These are phyloP conservation scores for Sciaenops ocellatus DNA, from an alignment of 2,797 vertebrate genomes.

Conservation along the genomic window DNA sequence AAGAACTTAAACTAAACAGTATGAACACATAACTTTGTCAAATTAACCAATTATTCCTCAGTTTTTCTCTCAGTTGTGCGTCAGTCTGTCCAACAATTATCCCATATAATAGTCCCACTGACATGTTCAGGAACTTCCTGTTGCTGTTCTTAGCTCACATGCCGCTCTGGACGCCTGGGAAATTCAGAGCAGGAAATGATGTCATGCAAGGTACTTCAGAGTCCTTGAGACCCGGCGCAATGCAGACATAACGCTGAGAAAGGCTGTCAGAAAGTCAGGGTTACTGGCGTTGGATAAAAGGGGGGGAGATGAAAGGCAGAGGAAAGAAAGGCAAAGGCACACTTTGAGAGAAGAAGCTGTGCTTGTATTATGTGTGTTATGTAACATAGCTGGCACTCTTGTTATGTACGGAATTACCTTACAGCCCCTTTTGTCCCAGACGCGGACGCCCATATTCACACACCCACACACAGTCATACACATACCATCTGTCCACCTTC, in stretches of 20 bases:
- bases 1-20: not conserved
- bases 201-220: conserved; percentile 61
- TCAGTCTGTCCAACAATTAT: conserved; percentile 13
- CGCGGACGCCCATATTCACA: conserved; percentile 33
- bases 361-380: conserved; percentile 54
- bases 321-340: conserved; percentile 33
- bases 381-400: conserved; percentile 50
- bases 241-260: conserved; percentile 49
- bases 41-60: not conserved
- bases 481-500: conserved; percentile 64
- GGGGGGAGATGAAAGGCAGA: conserved; percentile 61
- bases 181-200: conserved; percentile 78
- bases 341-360: conserved; percentile 24
- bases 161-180: conserved; percentile 67
- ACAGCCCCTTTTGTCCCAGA: conserved; percentile 46
- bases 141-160: conserved; percentile 73
- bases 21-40: not conserved
- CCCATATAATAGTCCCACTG: conserved; percentile 48
- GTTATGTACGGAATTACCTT: conserved; percentile 66
- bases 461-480: conserved; percentile 34
- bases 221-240: conserved; percentile 51
- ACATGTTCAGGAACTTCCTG: conserved; percentile 71
- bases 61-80: not conserved
- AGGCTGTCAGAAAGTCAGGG: conserved; percentile 51
- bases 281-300: conserved; percentile 51